Evolutionary conservation across 2,888 invertebrate species (phyloP), one percentile per base, ranked within the genome.

Genomic region (Apotomis turbidana): DNA sequence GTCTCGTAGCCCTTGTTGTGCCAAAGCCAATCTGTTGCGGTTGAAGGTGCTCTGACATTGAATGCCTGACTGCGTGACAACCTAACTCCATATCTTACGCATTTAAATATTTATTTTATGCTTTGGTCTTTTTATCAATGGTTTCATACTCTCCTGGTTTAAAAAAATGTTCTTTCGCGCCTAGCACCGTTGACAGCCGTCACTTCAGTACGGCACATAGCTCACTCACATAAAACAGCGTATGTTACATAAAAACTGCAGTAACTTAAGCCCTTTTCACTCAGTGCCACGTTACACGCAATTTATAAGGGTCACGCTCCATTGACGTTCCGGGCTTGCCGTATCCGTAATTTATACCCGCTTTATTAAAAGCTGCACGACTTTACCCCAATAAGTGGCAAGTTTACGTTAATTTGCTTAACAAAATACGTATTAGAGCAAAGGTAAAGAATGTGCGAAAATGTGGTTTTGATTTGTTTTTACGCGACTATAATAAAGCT

Each of bases 281-380:
- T 12, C 41, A 5, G 46, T 1, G 5, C 5, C 13, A 36, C 27
- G 13, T 70, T 62, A 60, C 49, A 64, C 54, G 10, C 38, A 66
- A 71, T 71, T 71, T 71, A 71, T 71, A 66, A 66, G 70, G 70
- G 70, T 71, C 70, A 61, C 62, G 54, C 52, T 46, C 57, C 62
- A 54, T 72, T 44, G 62, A 68, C 68, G 58, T 27, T n/a, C 67
- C 68, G 41, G 41, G 41, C 41, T 5, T 51, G 58, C 27, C 71
- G 67, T 63, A 15, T 12, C 6, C 15, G 63, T 59, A 73, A 73
- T 73, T 69, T 69, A 73, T 71, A 60, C 49, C 13, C 13, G n/a
- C 70, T 59, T 71, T 71, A 71, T 71, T 71, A 71, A 71, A 71
- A 49, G 64, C 61, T 36, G 38, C 49, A 69, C 57, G 62, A 44